phyloP scores from a whole-genome alignment of 2,888 invertebrate genomes.

The Epistrophe eligans region DNA sequence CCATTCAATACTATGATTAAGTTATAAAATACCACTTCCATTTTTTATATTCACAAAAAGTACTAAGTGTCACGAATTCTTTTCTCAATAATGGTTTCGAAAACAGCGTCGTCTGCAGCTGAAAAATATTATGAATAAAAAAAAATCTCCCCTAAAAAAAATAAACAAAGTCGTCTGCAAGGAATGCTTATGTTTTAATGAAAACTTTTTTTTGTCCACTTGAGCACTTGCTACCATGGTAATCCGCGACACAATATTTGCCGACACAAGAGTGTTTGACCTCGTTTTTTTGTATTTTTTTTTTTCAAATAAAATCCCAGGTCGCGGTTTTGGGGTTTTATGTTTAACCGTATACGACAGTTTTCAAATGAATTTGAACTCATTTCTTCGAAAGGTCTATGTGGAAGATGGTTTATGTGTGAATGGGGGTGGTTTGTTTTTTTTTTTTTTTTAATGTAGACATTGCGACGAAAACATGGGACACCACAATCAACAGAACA shows the following conservation, averaged over 20 bases:
- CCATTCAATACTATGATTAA: slow-evolving; percentile 3
- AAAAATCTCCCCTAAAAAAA: not conserved
- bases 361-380: slow-evolving; percentile 24
- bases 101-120: slow-evolving; percentile 17
- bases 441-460: slow-evolving; percentile 11
- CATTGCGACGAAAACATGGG: not conserved
- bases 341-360: slow-evolving; percentile 1
- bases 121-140: slow-evolving; percentile 14
- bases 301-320: slow-evolving; percentile 3
- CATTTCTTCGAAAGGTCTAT: slow-evolving; percentile 23
- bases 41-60: slow-evolving; percentile 4
- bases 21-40: slow-evolving; percentile 16
- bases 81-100: slow-evolving; percentile 14
- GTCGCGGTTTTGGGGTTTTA: slow-evolving; percentile 28
- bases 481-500: not conserved
- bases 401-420: not conserved
- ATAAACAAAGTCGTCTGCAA: not conserved
- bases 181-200: slow-evolving; percentile 15
- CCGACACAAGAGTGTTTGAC: slow-evolving; percentile 48
- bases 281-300: slow-evolving; percentile 37
- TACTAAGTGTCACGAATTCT: slow-evolving; percentile 6
- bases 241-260: slow-evolving; percentile 61
- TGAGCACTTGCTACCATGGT: slow-evolving; percentile 38
- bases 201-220: slow-evolving; percentile 20
- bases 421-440: not conserved